Evolutionary conservation across 1,140 invertebrate genomes (phyloP), one percentile per base, ranked within the genome.

Genomic region (Drosophila novamexicana): DNA sequence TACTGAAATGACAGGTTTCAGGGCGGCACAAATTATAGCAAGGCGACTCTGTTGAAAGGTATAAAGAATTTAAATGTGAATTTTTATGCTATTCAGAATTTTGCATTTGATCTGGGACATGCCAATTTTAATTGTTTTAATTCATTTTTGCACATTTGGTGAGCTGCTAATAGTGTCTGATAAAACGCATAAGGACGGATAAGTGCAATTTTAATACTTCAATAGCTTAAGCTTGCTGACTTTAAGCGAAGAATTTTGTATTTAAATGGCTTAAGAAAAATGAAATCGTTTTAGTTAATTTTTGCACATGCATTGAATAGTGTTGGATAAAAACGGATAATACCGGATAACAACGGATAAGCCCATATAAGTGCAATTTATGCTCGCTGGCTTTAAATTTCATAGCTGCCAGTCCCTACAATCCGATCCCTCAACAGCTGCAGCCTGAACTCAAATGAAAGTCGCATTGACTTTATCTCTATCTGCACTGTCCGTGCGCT

Each of bases 391-490:
- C 37, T 10, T 39, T 10, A 39, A 10, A 12, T 39, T 10, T 39
- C 9, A 39, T 39, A 39, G 37, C 10, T 12, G 37, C 37, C 9
- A 4, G 37, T 9, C 8, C 10, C 37, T 10, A 29, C 18, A 49
- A n/a, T 49, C 22, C 9, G 18, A 10, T 47, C 40, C 5, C 16
- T 45, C 14, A 49, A 8, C 44, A 36, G 14, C 32, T 22, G 34
- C 42, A 42, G 44, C 56, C 45, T 54, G 63, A 7, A 42, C 47
- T 56, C 29, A 54, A 36, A n/a, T 54, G 9, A 44, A 18, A 10
- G 37, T 44, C 37, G 50, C 49, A 40, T 53, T 56, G 52, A 36
- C 16, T 53, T 47, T 36, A 53, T 53, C 50, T 18, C 34, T 6
- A 37, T 37, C 0, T 10, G n/a, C 34, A 53, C 14, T 53, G 32